Evolutionary conservation across 92 coral and sea anemone species (phyloP), one percentile per base, ranked within the genome.

Genomic region (Palythoa grandis): DNA sequence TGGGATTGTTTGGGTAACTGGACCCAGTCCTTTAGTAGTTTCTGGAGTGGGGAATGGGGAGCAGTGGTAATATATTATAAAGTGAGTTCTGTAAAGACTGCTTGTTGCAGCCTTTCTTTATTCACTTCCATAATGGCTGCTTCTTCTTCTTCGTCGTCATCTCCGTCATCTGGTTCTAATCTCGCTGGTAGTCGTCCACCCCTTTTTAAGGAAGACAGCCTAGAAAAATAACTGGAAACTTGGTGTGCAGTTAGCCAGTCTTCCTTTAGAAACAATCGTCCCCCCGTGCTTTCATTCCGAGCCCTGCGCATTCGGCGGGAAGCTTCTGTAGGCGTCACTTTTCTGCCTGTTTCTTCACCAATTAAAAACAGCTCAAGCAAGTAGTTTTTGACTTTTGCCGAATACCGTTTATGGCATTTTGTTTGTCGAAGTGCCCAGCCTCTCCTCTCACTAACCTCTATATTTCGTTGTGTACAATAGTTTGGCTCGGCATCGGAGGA

Each of bases 271-370:
- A 89, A 89, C n/a, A 78, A 24, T 48, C 73, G 68, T 80, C n/a
- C 19, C 8, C 54, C 77, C 4, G n/a, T 38, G 15, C 54, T 72
- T 38, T 72, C 77, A 38, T 72, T 67, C 15, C 84, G 87, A 23
- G 79, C 16, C 19, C 89, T n/a, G 11, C 84, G 74, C 83, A 89
- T 89, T 12, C 90, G 86, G 40, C 15, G 63, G 15, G 84, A 57
- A 12, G 89, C 79, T 71, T 89, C 89, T 11, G 63, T 58, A 8
- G 92, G 86, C 14, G 85, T 89, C 3, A 86, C 84, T 22, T 89
- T 89, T 43, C 85, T 67, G 15, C 90, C 90, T 5, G 92, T 90
- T 25, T 90, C 90, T 54, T 86, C 90, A 17, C 92, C 92, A 56
- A 74, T 63, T 52, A 90, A 35, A 38, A 90, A 90, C 47, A 73